phyloP scores from a whole-genome alignment of 2,888 invertebrate genomes.

The Pterostichus madidus region DNA sequence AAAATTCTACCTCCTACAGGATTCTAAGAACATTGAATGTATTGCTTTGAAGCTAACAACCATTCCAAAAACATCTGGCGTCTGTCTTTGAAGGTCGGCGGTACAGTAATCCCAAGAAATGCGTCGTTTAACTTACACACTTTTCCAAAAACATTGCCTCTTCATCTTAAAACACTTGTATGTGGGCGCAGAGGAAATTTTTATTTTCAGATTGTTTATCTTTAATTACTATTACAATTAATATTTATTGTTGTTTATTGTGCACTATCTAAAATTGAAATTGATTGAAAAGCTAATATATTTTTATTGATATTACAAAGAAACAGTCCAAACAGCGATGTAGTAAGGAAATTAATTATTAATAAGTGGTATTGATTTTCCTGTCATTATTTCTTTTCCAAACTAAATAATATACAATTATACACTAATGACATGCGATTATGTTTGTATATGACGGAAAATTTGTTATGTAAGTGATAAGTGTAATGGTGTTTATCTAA shows the following conservation, averaged over 20 bases:
- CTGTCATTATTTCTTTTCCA: slow-evolving; percentile 7
- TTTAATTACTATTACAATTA: slow-evolving; percentile 34
- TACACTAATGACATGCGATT: slow-evolving; percentile 25
- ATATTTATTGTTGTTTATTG: slow-evolving; percentile 9
- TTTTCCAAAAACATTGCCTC: slow-evolving; percentile 27
- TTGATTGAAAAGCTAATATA: neutral
- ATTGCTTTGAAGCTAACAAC: slow-evolving; percentile 23
- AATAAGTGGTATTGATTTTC: slow-evolving; percentile 37
- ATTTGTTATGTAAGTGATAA: slow-evolving; percentile 21
- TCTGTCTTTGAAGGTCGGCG: slow-evolving; percentile 53
- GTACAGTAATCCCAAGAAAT: slow-evolving; percentile 55
- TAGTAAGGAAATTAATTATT: slow-evolving; percentile 15
- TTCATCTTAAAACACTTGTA: neutral
- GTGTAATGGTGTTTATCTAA: slow-evolving; percentile 24
- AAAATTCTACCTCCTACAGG: slow-evolving; percentile 44
- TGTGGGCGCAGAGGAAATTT: neutral
- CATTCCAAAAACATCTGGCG: slow-evolving; percentile 27
- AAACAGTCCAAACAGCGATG: neutral
- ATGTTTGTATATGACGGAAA: slow-evolving; percentile 8
- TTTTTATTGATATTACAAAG: neutral
- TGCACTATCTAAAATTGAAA: neutral
- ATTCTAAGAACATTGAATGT: slow-evolving; percentile 51
- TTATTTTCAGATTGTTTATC: slow-evolving; percentile 24
- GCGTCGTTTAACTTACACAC: slow-evolving; percentile 15
- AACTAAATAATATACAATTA: slow-evolving; percentile 29